Base-by-base conservation (phyloP, 1,140 invertebrate species). In the Nasonia giraulti region DNA sequence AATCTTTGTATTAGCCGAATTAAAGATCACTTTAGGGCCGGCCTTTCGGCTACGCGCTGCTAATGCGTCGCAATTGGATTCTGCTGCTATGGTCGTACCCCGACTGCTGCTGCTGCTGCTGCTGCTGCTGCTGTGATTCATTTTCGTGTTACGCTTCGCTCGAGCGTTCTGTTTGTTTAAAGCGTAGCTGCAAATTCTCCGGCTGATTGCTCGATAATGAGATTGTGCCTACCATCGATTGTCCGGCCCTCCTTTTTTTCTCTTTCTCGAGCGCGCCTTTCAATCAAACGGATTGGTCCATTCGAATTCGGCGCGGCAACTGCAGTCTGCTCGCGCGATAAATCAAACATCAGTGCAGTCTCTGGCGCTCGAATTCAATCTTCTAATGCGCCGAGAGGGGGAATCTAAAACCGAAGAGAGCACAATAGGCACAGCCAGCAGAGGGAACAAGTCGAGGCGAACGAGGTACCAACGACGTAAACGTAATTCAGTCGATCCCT, bases 11-110 rank as follows among this genome's bases (percentile, higher is more conserved):
- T 77, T 77, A 77, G 44, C 75, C 5, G 14, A 47, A 77, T 77
- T 77, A 77, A 77, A 50, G 75, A 77, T 77, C 44, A 77, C 85
- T 79, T 74, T 84, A 69, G n/a, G 68, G 62, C 79, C 84, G 79
- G 23, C 27, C 69, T 37, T n/a, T 23, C 66, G 68, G 47, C 40
- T 55, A 62, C 50, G 80, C 79, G 74, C 74, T 80, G 79, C 44
- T 77, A 77, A 77, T 40, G 27, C 37, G 37, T 40, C 33, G 20
- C 73, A 75, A 75, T 75, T 75, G 31, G 33, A 44, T 75, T 75
- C n/a, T 10, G 73, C 37, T 62, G 37, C 33, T 33, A 4, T 37
- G 5, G 33, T 37, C 33, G 33, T 5, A 37, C 0, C 33, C 33
- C 33, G 33, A 37, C 10, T 84, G 73, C 47, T 71, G 85, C 78